A percentile compares a stretch with the other conserved stretches of the same genome.
phyloP scores from a whole-genome alignment of 2,888 invertebrate genomes.

The Caenorhabditis sp. region DNA sequence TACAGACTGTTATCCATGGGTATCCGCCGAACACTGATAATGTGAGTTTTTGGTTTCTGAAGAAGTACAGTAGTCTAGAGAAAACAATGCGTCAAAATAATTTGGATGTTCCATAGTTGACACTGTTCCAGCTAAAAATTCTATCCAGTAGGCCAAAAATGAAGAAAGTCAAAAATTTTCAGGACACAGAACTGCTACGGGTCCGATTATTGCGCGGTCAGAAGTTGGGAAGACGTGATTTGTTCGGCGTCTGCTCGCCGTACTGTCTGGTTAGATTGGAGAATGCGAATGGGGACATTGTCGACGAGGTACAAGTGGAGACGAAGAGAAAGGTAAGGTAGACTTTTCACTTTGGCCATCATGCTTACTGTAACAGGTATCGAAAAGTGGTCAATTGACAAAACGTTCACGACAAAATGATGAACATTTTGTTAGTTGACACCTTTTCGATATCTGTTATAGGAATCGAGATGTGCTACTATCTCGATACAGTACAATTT shows the following conservation, averaged over 20 bases:
- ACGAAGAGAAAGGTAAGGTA: slow-evolving; percentile 93
- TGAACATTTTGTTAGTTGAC: too few relatives aligned
- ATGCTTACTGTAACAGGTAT: too few relatives aligned
- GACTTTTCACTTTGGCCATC: too few relatives aligned
- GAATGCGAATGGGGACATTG: slow-evolving; percentile 82
- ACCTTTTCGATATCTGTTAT: too few relatives aligned
- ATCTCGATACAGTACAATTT: too few relatives aligned
- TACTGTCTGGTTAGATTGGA: slow-evolving; percentile 93
- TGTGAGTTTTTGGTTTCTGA: slow-evolving; percentile 34
- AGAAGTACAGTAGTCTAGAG: background rate
- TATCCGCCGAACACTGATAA: slow-evolving; percentile 45
- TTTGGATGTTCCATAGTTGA: too few relatives aligned
- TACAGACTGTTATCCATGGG: slow-evolving; percentile 48
- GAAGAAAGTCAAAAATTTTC: background rate
- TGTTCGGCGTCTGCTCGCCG: slow-evolving; percentile 99
- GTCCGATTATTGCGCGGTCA: slow-evolving; percentile 90
- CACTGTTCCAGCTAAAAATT: too few relatives aligned
- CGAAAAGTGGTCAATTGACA: too few relatives aligned
- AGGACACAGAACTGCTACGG: slow-evolving; percentile 93
- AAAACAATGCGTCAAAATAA: too few relatives aligned
- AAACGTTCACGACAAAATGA: too few relatives aligned
- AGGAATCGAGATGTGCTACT: too few relatives aligned
- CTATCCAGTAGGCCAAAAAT: too few relatives aligned
- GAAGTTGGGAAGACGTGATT: slow-evolving; percentile 97
- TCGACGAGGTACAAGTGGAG: slow-evolving; percentile 94